These are phyloP conservation scores for Phyllopteryx taeniolatus DNA, from an alignment of 2,113 vertebrate species.

Conservation along the genomic window DNA sequence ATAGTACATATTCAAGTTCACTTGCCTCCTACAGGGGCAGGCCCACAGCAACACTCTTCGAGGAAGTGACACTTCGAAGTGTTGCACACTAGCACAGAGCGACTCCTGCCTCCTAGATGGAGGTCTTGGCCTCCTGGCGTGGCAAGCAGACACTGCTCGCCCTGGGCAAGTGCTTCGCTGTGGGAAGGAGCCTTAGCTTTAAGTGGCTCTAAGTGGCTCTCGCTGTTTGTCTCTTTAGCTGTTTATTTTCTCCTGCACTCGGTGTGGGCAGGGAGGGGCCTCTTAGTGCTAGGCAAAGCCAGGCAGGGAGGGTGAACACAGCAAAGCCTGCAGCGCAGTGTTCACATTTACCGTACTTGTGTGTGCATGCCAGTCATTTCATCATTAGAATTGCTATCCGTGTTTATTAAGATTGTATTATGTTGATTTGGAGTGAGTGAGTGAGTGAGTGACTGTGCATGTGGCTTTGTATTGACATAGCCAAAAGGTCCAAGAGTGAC, in stretches of 20 bases:
- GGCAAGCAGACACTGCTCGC: slow-evolving; percentile 47
- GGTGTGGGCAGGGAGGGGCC: slow-evolving; percentile 58
- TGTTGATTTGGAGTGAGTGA: slow-evolving; percentile 32
- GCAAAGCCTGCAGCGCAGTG: slow-evolving; percentile 59
- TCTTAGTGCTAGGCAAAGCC: slow-evolving; percentile 48
- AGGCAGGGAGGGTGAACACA: slow-evolving; percentile 59
- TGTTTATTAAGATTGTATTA: slow-evolving; percentile 35
- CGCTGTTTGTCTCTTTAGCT: slow-evolving; percentile 70
- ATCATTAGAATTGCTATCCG: slow-evolving; percentile 54
- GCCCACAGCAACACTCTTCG: neutral
- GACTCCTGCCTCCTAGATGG: neutral
- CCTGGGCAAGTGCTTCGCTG: slow-evolving; percentile 66
- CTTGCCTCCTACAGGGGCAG: neutral
- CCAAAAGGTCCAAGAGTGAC: slow-evolving; percentile 71
- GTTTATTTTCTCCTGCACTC: slow-evolving; percentile 69
- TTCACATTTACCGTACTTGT: slow-evolving; percentile 46
- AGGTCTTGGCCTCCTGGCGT: slow-evolving; percentile 43
- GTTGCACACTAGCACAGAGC: neutral
- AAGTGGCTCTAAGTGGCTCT: slow-evolving; percentile 75
- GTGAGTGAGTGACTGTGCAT: slow-evolving; percentile 18
- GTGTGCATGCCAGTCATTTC: slow-evolving; percentile 31
- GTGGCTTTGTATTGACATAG: slow-evolving; percentile 62
- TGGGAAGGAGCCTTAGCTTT: slow-evolving; percentile 73
- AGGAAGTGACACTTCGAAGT: neutral
- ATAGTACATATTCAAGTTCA: neutral